Conservation (phyloP, 2,113 vertebrate genomes). For the Callipepla squamata region DNA sequence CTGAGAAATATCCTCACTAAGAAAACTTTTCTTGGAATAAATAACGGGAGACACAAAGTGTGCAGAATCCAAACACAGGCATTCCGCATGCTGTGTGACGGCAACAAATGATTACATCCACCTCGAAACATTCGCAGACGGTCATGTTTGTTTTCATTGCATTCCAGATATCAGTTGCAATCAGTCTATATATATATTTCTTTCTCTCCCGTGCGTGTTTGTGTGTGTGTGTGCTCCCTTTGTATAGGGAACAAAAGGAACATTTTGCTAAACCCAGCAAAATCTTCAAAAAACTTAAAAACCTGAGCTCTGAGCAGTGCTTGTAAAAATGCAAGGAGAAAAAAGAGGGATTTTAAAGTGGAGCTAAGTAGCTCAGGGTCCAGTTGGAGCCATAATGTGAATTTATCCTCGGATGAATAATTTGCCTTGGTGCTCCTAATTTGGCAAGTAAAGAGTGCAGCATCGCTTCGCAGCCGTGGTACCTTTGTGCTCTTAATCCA, state of each 20-base stretch:
- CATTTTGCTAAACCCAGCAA: conserved; percentile 9
- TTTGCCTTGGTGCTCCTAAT: conserved; percentile 30
- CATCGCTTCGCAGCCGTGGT: not conserved
- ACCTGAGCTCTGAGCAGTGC: not conserved
- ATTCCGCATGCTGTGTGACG: not conserved
- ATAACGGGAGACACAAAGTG: not conserved
- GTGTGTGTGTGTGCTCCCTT: not conserved
- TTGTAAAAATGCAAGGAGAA: not conserved
- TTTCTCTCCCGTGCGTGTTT: not conserved
- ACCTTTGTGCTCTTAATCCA: conserved; percentile 66
- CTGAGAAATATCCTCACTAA: conserved; percentile 31
- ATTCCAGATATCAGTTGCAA: conserved; percentile 47
- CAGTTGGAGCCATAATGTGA: conserved; percentile 26
- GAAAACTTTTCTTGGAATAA: conserved; percentile 6
- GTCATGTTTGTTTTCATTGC: conserved; percentile 51
- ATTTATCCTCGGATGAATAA: conserved; percentile 45
- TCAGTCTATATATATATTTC: not conserved
- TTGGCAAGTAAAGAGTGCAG: conserved; percentile 19
- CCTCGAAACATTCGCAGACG: not conserved
- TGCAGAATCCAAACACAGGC: not conserved
- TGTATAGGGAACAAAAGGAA: not conserved
- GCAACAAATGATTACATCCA: conserved; percentile 38
- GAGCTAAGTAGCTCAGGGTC: not conserved
- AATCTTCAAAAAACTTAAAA: conserved; percentile 35
- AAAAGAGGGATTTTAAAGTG: not conserved